phyloP scores from a whole-genome alignment of 1,140 invertebrate genomes.

The Meteorus sp. region DNA sequence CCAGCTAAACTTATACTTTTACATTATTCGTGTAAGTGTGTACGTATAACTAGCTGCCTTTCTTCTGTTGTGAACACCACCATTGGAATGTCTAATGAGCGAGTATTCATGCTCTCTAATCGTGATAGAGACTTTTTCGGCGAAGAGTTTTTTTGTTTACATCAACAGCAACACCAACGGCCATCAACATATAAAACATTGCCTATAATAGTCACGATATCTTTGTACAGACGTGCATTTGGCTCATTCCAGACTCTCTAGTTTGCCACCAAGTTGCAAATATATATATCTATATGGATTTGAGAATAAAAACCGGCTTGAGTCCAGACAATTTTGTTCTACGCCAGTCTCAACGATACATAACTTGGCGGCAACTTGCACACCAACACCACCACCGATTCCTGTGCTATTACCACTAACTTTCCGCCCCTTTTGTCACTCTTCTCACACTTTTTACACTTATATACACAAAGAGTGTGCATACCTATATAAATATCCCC shows the following conservation, averaged over 20 bases:
- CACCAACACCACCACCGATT: not conserved
- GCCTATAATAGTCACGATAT: conserved; percentile 8
- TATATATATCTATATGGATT: not conserved
- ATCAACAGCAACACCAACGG: no score
- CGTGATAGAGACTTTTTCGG: conserved; percentile 22
- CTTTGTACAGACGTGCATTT: not conserved
- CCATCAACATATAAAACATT: no score
- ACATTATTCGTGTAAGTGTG: no score
- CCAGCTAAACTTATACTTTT: no score
- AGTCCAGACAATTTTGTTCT: conserved; percentile 15
- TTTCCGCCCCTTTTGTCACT: not conserved
- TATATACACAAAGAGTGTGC: not conserved
- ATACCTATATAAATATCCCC: no score
- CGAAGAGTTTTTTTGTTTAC: not conserved
- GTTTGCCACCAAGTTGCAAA: not conserved
- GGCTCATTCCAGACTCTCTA: conserved; percentile 11
- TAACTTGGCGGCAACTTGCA: conserved; percentile 11
- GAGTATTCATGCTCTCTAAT: conserved; percentile 30
- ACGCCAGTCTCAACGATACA: conserved; percentile 8
- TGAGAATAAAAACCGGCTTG: conserved; percentile 23
- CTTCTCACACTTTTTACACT: not conserved
- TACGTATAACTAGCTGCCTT: no score
- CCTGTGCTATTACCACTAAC: conserved; percentile 3
- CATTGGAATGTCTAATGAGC: conserved; percentile 28
- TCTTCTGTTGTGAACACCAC: conserved; percentile 15